Percentiles rank a stretch among this genome's conserved stretches.
These are phyloP conservation scores for Sardinella longiceps DNA, from an alignment of 2,797 vertebrate species.

Conservation along the genomic window DNA sequence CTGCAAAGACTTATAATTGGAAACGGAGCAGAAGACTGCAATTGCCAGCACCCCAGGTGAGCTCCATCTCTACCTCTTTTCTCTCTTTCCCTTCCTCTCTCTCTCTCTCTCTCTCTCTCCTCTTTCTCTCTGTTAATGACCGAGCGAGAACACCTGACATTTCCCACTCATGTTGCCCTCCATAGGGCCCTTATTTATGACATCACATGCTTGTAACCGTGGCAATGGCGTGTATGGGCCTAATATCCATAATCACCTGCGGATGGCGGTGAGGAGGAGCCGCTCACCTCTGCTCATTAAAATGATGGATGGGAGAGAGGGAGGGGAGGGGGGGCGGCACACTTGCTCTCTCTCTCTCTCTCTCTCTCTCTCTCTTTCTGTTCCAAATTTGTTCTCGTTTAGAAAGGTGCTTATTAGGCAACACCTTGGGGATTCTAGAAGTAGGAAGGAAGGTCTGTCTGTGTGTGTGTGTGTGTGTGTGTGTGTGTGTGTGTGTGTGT, in stretches of 20 bases:
- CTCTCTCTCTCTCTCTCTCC: neutral
- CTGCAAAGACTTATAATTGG: neutral
- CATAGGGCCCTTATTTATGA: constrained; percentile 81
- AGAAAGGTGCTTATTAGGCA: constrained; percentile 77
- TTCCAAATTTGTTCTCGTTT: constrained; percentile 78
- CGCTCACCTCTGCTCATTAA: constrained; percentile 84
- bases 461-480: neutral
- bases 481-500: neutral
- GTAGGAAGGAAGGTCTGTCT: neutral
- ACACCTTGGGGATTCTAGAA: constrained; percentile 67
- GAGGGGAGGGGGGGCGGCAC: constrained; percentile 63
- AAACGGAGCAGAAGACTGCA: neutral
- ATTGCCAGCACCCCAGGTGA: constrained; percentile 3
- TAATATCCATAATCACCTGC: constrained; percentile 85
- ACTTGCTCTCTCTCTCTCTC: too few relatives aligned
- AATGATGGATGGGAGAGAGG: constrained; percentile 85
- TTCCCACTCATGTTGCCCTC: constrained; percentile 28
- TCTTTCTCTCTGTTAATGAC: neutral
- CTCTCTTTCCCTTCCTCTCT: neutral
- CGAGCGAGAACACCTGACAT: constrained; percentile 13
- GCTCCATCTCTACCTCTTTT: neutral
- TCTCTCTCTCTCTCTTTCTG: constrained; percentile 62
- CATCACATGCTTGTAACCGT: constrained; percentile 73
- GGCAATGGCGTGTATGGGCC: constrained; percentile 56
- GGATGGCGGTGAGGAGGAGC: constrained; percentile 79